These are phyloP conservation scores for Microctenopoma lineatum DNA, from an alignment of 2,797 vertebrate genomes.

Conservation along the genomic window DNA sequence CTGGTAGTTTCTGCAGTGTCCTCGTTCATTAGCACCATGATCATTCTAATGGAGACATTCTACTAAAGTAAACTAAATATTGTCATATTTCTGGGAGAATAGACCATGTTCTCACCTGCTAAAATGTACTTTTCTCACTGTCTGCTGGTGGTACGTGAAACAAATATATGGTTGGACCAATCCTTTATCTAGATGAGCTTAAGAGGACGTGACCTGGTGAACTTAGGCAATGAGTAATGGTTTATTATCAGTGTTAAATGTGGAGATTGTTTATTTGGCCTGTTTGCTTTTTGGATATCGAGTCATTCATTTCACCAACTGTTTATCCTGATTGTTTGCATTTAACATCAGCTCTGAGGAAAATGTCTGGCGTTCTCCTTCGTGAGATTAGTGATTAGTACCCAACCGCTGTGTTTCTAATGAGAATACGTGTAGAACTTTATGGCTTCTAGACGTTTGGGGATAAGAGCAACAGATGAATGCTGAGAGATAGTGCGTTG, in stretches of 20 bases:
- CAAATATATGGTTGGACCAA: neutral
- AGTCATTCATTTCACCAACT: constrained; percentile 3
- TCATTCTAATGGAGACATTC: too few relatives aligned
- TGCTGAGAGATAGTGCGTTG: constrained; percentile 2
- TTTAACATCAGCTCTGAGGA: neutral
- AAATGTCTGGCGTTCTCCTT: neutral
- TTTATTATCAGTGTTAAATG: constrained; percentile 32
- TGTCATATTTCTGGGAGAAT: too few relatives aligned
- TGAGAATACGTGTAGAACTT: neutral
- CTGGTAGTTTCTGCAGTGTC: neutral
- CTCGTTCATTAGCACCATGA: neutral
- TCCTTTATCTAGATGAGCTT: constrained; percentile 10
- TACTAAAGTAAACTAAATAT: too few relatives aligned
- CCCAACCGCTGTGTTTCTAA: neutral
- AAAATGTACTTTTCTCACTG: neutral
- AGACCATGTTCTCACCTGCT: neutral
- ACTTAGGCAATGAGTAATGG: constrained; percentile 13
- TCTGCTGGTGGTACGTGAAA: constrained; percentile 1
- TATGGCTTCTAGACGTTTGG: constrained; percentile 6
- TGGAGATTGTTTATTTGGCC: neutral
- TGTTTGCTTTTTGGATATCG: constrained; percentile 38
- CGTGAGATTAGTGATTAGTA: constrained; percentile 5
- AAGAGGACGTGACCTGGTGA: constrained; percentile 4
- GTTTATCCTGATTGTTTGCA: constrained; percentile 7
- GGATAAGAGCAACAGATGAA: constrained; percentile 26